Evolutionary conservation across 2,888 invertebrate species (phyloP).

Genomic region (Capitulum mitella): DNA sequence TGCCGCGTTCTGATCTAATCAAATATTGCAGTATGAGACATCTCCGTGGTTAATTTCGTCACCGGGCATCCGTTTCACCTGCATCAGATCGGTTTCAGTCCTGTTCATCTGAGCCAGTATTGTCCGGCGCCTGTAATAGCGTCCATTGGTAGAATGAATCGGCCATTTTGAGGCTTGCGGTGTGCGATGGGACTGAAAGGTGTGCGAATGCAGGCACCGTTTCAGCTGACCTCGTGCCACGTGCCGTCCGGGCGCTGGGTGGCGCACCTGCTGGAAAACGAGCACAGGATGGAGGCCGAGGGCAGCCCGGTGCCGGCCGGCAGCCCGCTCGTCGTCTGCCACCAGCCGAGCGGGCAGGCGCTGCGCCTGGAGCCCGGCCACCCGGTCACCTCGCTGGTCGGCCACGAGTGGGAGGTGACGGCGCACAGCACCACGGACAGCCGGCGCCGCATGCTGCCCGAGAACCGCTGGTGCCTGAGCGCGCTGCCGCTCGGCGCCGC

Average conservation of each 20-base stretch:
- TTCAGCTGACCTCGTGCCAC: not conserved
- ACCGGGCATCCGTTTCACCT: no score
- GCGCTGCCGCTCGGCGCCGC: constrained; percentile 12
- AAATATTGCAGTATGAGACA: no score
- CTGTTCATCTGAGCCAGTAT: no score
- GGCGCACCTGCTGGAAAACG: not conserved
- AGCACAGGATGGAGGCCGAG: not conserved
- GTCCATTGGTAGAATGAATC: no score
- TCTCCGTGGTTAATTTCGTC: no score
- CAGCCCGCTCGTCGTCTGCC: not conserved
- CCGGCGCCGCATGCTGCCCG: not conserved
- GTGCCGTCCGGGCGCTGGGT: not conserved
- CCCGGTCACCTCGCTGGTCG: constrained; percentile 1
- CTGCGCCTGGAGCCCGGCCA: constrained; percentile 17
- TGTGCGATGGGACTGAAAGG: no score
- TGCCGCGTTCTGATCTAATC: no score
- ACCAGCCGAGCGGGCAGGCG: constrained; percentile 13
- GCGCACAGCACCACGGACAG: not conserved
- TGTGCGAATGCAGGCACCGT: no score
- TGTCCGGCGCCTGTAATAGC: no score
- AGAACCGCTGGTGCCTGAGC: constrained; percentile 19
- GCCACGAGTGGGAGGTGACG: constrained; percentile 17
- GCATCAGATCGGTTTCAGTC: no score
- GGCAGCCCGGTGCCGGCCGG: constrained; percentile 2
- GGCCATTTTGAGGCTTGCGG: no score